These are phyloP conservation scores for Mesembrinibis cayennensis DNA, from an alignment of 2,113 vertebrate species.

Conservation along the genomic window DNA sequence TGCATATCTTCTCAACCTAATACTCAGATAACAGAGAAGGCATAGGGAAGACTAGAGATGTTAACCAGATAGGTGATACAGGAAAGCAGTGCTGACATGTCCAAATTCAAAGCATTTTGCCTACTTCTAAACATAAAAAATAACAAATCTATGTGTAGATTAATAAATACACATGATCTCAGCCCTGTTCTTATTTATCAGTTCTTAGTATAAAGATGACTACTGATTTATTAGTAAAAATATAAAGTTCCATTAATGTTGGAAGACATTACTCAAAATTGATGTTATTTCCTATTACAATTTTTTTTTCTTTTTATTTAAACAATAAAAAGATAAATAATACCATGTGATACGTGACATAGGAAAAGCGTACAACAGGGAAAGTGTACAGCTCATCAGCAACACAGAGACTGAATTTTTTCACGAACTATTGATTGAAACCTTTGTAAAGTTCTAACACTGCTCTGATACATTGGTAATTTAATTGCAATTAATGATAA, in stretches of 20 bases:
- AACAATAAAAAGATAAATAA: background rate
- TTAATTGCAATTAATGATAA: background rate
- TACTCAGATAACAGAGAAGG: background rate
- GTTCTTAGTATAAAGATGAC: background rate
- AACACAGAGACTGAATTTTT: background rate
- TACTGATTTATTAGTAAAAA: background rate
- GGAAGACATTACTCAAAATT: background rate
- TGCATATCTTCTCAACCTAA: background rate
- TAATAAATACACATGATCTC: background rate
- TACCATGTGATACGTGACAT: background rate
- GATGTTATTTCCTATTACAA: background rate
- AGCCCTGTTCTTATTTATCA: background rate
- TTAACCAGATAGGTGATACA: background rate
- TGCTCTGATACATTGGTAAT: background rate
- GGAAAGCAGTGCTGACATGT: background rate
- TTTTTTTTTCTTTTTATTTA: background rate
- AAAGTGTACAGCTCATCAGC: background rate
- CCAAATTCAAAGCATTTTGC: background rate
- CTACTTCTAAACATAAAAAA: background rate
- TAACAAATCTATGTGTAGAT: background rate
- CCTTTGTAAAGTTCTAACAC: background rate
- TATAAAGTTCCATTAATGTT: background rate
- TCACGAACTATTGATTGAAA: background rate
- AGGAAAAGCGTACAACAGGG: background rate
- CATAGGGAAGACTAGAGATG: background rate